Evolutionary conservation across 1,140 invertebrate genomes (phyloP).

Genomic region (Oedothorax gibbosus): DNA sequence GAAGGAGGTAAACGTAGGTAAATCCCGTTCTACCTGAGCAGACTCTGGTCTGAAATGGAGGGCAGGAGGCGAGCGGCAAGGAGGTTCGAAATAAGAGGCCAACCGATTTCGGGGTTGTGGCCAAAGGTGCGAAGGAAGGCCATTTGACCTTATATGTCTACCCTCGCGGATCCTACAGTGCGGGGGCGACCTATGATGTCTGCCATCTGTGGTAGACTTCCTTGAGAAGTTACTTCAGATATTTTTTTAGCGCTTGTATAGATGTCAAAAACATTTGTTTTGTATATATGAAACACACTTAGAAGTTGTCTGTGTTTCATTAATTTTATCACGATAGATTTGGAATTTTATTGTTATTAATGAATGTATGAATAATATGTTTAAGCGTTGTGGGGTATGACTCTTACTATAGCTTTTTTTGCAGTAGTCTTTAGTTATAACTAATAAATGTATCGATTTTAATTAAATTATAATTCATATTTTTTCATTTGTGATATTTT

Average conservation of each 20-base stretch:
- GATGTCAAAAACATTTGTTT: not conserved
- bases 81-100: constrained; percentile 15
- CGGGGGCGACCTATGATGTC: constrained; percentile 16
- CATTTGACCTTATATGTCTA: constrained; percentile 36
- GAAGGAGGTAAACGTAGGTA: not conserved
- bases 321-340: not conserved
- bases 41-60: constrained; percentile 10
- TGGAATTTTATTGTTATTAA: too few relatives aligned
- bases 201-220: constrained; percentile 9
- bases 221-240: too few relatives aligned
- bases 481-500: too few relatives aligned
- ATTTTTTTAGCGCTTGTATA: too few relatives aligned
- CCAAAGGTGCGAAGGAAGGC: constrained; percentile 27
- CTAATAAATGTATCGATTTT: too few relatives aligned
- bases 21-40: constrained; percentile 31
- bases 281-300: not conserved
- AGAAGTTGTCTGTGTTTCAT: constrained; percentile 2
- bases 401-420: too few relatives aligned
- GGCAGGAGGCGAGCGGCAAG: constrained; percentile 14
- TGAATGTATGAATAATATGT: too few relatives aligned
- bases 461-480: too few relatives aligned
- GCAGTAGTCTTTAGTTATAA: too few relatives aligned
- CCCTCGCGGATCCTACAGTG: not conserved
- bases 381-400: too few relatives aligned
- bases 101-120: constrained; percentile 17